phyloP scores from a whole-genome alignment of 2,113 vertebrate species.

The Furnarius figulus region DNA sequence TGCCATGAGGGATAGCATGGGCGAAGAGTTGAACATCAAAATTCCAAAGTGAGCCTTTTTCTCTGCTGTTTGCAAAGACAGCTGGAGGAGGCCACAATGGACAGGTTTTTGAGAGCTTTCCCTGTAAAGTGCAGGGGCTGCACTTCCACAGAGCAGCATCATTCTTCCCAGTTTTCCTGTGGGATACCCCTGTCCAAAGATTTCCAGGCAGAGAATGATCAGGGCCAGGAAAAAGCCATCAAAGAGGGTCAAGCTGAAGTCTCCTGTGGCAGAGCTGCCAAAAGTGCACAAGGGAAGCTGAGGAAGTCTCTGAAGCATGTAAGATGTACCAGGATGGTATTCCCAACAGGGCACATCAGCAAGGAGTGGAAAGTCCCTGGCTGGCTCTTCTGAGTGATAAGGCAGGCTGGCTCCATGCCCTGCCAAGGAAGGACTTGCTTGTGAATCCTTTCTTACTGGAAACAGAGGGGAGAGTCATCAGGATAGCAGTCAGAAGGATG shows the following conservation, averaged over 20 bases:
- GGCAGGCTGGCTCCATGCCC: neutral
- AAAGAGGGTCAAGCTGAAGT: neutral
- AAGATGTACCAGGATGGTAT: neutral
- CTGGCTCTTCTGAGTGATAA: constrained; percentile 19
- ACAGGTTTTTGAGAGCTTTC: neutral
- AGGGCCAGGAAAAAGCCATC: neutral
- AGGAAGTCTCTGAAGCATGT: neutral
- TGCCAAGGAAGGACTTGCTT: neutral
- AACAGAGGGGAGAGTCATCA: neutral
- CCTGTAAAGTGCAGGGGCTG: neutral
- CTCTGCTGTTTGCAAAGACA: neutral
- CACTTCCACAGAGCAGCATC: neutral
- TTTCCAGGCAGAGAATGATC: constrained; percentile 2
- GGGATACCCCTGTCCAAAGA: neutral
- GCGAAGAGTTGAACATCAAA: accelerated
- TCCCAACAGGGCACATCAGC: neutral
- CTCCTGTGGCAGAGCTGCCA: neutral
- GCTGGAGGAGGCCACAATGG: neutral
- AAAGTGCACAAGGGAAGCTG: neutral
- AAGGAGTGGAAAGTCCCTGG: constrained; percentile 52
- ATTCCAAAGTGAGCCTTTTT: neutral
- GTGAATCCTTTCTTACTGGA: constrained; percentile 6
- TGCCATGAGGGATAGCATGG: neutral
- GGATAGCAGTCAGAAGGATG: neutral
- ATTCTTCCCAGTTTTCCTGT: neutral